phyloP scores from a whole-genome alignment of 2,888 invertebrate genomes.

The Lordiphosa andalusiaca region DNA sequence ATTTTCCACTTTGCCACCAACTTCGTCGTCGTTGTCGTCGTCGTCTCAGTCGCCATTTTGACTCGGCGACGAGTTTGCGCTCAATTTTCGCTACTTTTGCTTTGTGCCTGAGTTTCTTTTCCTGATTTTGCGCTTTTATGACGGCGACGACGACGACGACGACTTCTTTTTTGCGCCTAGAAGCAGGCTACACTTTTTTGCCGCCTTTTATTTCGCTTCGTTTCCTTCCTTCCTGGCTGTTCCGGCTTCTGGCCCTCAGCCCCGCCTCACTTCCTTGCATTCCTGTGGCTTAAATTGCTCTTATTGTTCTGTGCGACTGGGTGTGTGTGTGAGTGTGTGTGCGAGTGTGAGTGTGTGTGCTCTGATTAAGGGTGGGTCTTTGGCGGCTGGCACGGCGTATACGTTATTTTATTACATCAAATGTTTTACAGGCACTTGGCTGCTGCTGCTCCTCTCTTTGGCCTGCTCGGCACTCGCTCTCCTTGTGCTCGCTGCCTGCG shows the following conservation, averaged over 20 bases:
- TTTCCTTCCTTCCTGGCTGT: conserved; percentile 43
- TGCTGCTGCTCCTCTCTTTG: conserved; percentile 8
- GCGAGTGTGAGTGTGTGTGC: conserved; percentile 7
- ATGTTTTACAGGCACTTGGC: conserved; percentile 67
- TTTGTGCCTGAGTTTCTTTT: conserved; percentile 55
- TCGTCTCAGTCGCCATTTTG: conserved; percentile 12
- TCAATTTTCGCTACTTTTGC: conserved; percentile 73
- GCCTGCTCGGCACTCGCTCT: conserved; percentile 5
- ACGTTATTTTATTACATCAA: conserved; percentile 75
- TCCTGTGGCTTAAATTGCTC: conserved; percentile 74
- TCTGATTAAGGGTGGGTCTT: conserved; percentile 22
- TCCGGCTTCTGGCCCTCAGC: conserved; percentile 18
- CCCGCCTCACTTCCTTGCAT: conserved; percentile 41
- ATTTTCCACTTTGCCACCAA: conserved; percentile 5
- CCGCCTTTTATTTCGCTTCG: conserved; percentile 30
- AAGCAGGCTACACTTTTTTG: conserved; percentile 18
- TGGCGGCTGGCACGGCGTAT: conserved; percentile 51
- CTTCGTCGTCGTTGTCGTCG: conserved; percentile 12
- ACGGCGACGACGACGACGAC: conserved; percentile 43
- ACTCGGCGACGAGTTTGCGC: conserved; percentile 57
- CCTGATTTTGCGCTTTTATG: conserved; percentile 70
- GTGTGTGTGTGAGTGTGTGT: conserved; percentile 3
- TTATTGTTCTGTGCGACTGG: conserved; percentile 41
- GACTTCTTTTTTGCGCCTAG: conserved; percentile 9
- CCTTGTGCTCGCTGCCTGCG: conserved; percentile 29